Evolutionary conservation across 2,888 invertebrate species (phyloP).

Genomic region (Colostygia pectinataria): DNA sequence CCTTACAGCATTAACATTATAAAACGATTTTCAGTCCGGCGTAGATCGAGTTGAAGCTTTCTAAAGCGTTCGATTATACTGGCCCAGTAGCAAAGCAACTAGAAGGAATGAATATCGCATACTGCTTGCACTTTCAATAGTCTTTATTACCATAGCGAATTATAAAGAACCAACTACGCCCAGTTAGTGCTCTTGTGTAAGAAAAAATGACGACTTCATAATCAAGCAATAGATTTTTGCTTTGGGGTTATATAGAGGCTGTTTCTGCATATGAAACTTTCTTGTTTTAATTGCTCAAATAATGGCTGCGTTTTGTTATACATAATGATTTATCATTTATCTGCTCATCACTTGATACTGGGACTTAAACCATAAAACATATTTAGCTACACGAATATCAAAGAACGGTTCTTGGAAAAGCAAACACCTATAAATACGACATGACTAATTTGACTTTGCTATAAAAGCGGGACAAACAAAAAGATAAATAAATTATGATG

Average conservation of each 20-base stretch:
- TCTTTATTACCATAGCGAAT: too few species aligned
- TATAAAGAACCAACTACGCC: too few species aligned
- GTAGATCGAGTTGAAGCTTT: constrained; percentile 29
- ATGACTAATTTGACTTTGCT: constrained; percentile 27
- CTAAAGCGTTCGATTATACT: constrained; percentile 44
- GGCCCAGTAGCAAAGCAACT: constrained; percentile 65
- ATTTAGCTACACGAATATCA: constrained; percentile 39
- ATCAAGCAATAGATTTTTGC: too few species aligned
- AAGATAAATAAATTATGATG: constrained; percentile 30
- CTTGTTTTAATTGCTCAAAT: too few species aligned
- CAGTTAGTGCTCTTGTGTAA: too few species aligned
- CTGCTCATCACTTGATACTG: background rate
- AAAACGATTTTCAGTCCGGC: constrained; percentile 37
- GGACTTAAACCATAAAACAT: constrained; percentile 34
- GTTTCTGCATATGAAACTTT: too few species aligned
- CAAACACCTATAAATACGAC: constrained; percentile 32
- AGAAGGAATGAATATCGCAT: constrained; percentile 68
- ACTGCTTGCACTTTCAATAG: constrained; percentile 75
- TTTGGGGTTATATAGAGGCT: too few species aligned
- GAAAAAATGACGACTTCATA: too few species aligned
- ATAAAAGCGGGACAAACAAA: constrained; percentile 25
- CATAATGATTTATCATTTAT: too few species aligned
- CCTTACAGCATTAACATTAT: constrained; percentile 21
- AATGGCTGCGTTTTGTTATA: too few species aligned
- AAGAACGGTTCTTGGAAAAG: constrained; percentile 38